phyloP scores from a whole-genome alignment of 2,888 invertebrate species.

The Lochmaea crataegi region DNA sequence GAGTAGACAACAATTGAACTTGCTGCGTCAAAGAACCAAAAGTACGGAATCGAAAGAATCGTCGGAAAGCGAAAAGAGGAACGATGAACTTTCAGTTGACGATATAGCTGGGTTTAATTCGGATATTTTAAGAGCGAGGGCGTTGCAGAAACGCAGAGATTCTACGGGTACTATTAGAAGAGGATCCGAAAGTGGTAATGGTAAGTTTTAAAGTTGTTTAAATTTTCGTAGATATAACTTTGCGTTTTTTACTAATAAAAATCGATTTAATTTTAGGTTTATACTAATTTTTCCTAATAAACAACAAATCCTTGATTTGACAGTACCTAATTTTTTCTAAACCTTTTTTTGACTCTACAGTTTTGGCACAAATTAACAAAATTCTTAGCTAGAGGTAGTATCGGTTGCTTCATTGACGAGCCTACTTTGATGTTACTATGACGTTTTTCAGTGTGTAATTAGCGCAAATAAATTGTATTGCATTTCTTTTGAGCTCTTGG shows the following conservation, averaged over 20 bases:
- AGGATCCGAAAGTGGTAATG: slow-evolving; percentile 66
- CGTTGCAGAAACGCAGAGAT: slow-evolving; percentile 63
- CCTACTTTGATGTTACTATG: too few species aligned
- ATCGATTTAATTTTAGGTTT: slow-evolving; percentile 1
- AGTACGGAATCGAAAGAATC: slow-evolving; percentile 70
- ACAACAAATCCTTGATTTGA: neutral
- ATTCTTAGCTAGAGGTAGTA: too few species aligned
- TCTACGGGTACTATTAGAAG: slow-evolving; percentile 64
- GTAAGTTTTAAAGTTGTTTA: slow-evolving; percentile 51
- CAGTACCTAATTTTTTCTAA: neutral
- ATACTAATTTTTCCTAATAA: neutral
- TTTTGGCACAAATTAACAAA: neutral
- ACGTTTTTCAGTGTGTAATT: too few species aligned
- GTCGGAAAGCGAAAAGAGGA: slow-evolving; percentile 56
- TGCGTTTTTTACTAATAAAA: neutral
- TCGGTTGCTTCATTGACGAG: too few species aligned
- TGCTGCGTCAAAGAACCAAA: slow-evolving; percentile 65
- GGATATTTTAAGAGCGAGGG: slow-evolving; percentile 58
- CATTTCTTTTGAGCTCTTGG: too few species aligned
- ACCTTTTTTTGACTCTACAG: neutral
- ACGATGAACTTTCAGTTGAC: slow-evolving; percentile 58
- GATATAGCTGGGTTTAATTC: slow-evolving; percentile 61
- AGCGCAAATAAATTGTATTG: too few species aligned
- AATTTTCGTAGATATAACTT: neutral
- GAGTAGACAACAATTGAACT: slow-evolving; percentile 55